Percentiles rank a stretch among this genome's conserved stretches.
phyloP scores from a whole-genome alignment of 2,888 invertebrate genomes.

The Lycophotia porphyrea region DNA sequence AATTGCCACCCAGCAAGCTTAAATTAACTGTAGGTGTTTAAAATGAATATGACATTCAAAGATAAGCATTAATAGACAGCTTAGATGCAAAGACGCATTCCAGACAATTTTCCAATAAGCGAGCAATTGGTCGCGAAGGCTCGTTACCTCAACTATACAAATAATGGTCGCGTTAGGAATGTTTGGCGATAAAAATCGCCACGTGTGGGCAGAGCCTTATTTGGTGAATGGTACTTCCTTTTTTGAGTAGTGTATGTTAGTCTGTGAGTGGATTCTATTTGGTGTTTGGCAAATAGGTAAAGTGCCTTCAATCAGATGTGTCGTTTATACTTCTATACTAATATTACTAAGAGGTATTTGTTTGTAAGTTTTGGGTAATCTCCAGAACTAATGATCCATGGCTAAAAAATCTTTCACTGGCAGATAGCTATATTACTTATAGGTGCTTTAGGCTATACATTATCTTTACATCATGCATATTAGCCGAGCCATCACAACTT shows the following conservation, averaged over 20 bases:
- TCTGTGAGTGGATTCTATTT: background rate
- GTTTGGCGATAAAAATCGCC: constrained; percentile 49
- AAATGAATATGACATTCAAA: constrained; percentile 62
- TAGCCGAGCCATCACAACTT: no score
- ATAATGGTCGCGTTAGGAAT: constrained; percentile 41
- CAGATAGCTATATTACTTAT: no score
- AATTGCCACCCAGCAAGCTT: constrained; percentile 9
- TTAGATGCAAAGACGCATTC: constrained; percentile 56
- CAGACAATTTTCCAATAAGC: constrained; percentile 64
- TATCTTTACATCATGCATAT: no score
- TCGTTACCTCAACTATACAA: constrained; percentile 48
- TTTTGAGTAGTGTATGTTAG: constrained; percentile 20
- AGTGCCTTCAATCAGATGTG: constrained; percentile 1
- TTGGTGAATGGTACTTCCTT: constrained; percentile 40
- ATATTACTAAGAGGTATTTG: no score
- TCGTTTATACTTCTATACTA: no score
- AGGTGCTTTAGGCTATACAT: no score
- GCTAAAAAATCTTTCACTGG: no score
- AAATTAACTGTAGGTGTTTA: constrained; percentile 58
- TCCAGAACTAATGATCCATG: no score
- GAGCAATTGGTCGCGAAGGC: constrained; percentile 50
- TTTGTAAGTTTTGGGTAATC: no score
- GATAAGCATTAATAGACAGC: constrained; percentile 27
- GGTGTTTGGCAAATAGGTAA: constrained; percentile 10
- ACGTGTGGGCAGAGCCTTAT: constrained; percentile 52